Evolutionary conservation across 2,113 vertebrate genomes (phyloP), one percentile per base, ranked within the genome.

Genomic region (Thunnus maccoyii): DNA sequence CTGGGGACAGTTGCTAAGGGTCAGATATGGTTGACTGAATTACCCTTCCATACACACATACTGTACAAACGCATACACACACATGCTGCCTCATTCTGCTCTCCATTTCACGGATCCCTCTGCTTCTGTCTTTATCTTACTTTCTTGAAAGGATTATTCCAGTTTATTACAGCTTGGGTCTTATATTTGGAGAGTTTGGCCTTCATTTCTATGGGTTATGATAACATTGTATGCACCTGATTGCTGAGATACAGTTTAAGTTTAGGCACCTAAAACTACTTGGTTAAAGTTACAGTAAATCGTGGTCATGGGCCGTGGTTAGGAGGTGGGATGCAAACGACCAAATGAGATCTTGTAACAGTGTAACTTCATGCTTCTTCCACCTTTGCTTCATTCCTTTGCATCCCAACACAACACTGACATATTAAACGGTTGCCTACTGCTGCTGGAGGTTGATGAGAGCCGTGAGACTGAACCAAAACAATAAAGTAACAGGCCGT

Each of bases 1-100:
- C 32, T 78, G 47, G 44, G 82, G 78, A 84, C 83, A 82, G 82
- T 86, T 55, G 82, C 73, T 73, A 46, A 72, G 78, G 75, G 84
- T 76, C 77, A 74, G 27, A 78, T 41, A 51, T 52, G 64, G 72
- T 14, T 63, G 76, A 62, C 67, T 64, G 77, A 78, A 87, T 77
- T 56, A 79, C 25, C 52, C 67, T 15, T 11, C 15, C 18, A 48
- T 51, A 48, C 56, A 51, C 54, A 75, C 22, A 60, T 2, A n/a
- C 22, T 32, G n/a, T 25, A 63, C 41, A 76, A 32, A 72, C 71
- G 36, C 36, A 41, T 9, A 36, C 36, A 78, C 62, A 55, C 61
- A 76, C 61, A 75, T 6, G 48, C 25, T 15, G 60, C 36, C 30
- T 70, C 27, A 56, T 51, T 36, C 67, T 51, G 70, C 32, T 66